phyloP scores from a whole-genome alignment of 2,888 invertebrate genomes.

The Neoitamus cyanurus region DNA sequence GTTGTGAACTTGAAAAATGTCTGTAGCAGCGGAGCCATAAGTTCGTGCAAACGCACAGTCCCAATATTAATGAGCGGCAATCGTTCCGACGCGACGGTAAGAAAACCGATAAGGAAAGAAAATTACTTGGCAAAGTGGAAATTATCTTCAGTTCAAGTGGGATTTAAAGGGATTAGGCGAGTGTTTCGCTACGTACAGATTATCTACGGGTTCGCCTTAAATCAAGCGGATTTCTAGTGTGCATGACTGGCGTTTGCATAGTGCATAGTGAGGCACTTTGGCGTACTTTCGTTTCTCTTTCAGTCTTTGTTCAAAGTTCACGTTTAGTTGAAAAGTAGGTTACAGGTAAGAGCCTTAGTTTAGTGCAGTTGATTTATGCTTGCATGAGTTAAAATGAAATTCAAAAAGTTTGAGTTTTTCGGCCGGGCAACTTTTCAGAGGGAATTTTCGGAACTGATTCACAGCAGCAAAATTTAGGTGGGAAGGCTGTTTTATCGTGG shows the following conservation, averaged over 20 bases:
- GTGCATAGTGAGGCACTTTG: background rate
- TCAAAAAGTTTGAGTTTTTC: background rate
- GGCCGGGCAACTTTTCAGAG: background rate
- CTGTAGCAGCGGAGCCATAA: background rate
- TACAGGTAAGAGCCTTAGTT: background rate
- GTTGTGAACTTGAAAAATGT: slow-evolving; percentile 15
- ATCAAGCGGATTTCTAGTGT: background rate
- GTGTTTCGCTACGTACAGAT: background rate
- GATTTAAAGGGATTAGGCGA: background rate
- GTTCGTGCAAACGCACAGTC: slow-evolving; percentile 14
- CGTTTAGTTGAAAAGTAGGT: background rate
- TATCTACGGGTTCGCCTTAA: background rate
- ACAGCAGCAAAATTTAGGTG: background rate
- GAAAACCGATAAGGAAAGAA: background rate
- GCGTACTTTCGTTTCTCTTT: background rate
- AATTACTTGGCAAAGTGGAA: background rate
- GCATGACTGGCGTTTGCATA: background rate
- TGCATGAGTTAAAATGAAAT: background rate
- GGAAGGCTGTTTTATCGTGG: background rate
- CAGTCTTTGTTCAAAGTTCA: background rate
- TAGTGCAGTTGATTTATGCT: slow-evolving; percentile 1
- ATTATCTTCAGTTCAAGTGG: slow-evolving; percentile 7
- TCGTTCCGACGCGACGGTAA: background rate
- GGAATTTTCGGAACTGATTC: background rate
- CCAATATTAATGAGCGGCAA: background rate